phyloP scores from a whole-genome alignment of 2,888 invertebrate species.

The Folsomia manolachei region DNA sequence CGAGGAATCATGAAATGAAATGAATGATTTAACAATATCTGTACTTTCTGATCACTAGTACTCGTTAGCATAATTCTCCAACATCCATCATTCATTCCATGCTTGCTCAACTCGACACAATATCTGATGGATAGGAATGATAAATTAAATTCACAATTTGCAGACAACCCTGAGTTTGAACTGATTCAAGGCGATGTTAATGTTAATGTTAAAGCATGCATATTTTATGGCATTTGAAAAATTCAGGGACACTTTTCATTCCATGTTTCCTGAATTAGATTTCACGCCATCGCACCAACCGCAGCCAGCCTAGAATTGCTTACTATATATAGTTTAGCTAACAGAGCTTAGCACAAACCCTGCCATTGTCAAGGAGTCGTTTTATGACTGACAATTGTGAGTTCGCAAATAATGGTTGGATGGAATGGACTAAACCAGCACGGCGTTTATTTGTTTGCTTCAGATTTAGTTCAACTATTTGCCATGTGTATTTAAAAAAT shows the following conservation, averaged over 20 bases:
- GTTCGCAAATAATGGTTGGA: not conserved
- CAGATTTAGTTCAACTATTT: too few species aligned
- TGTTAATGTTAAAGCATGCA: too few species aligned
- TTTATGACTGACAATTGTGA: too few species aligned
- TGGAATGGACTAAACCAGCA: too few species aligned
- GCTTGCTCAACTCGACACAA: not conserved
- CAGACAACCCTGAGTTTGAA: not conserved
- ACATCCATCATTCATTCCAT: too few species aligned
- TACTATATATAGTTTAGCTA: not conserved
- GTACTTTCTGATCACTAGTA: too few species aligned
- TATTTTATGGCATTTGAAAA: slow-evolving; percentile 7
- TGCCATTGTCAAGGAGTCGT: not conserved
- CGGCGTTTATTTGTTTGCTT: not conserved
- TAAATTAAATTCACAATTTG: not conserved
- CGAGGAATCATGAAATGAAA: too few species aligned
- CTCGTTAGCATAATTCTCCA: too few species aligned
- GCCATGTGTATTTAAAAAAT: too few species aligned
- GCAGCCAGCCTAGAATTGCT: not conserved
- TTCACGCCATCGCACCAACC: not conserved
- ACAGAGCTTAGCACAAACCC: not conserved
- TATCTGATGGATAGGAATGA: not conserved
- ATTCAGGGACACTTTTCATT: slow-evolving; percentile 13
- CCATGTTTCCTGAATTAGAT: slow-evolving; percentile 4
- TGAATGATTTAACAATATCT: too few species aligned
- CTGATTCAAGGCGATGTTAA: not conserved